phyloP scores from a whole-genome alignment of 1,140 invertebrate species.

The Trialeurodes vaporariorum region DNA sequence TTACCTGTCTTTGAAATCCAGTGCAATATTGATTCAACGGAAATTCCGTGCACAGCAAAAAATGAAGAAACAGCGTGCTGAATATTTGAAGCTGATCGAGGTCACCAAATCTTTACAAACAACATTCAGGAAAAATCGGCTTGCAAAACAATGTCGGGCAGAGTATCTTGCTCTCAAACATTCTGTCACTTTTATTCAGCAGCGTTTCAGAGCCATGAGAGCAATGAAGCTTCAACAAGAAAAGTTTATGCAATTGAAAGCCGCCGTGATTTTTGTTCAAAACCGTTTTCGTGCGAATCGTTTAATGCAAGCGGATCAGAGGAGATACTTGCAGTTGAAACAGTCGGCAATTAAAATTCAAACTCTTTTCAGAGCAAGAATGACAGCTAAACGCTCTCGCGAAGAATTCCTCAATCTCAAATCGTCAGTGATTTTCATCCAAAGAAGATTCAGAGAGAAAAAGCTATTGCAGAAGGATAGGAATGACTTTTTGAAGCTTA shows the following conservation, averaged over 20 bases:
- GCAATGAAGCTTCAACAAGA: constrained; percentile 32
- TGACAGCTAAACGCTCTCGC: constrained; percentile 23
- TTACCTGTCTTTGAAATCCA: constrained; percentile 19
- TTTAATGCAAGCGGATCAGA: constrained; percentile 30
- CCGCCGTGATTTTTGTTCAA: constrained; percentile 37
- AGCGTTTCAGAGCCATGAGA: constrained; percentile 33
- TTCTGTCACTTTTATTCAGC: constrained; percentile 35
- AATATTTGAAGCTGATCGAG: constrained; percentile 6
- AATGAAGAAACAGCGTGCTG: not conserved
- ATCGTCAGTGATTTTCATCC: constrained; percentile 28
- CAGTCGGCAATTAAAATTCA: constrained; percentile 33
- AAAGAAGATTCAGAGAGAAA: constrained; percentile 16
- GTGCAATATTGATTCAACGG: not conserved
- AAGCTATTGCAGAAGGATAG: constrained; percentile 23
- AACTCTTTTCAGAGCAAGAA: constrained; percentile 31
- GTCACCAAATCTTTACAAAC: constrained; percentile 20
- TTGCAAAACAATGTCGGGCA: constrained; percentile 27
- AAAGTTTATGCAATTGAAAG: constrained; percentile 32
- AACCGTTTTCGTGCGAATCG: constrained; percentile 33
- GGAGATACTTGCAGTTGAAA: constrained; percentile 33
- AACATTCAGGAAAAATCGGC: constrained; percentile 29
- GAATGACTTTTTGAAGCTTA: constrained; percentile 25
- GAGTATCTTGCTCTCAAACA: constrained; percentile 30
- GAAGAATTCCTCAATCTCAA: constrained; percentile 27
- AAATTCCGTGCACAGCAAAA: not conserved